Conservation (phyloP, 2,797 vertebrate genomes). For the Brotula barbata region DNA sequence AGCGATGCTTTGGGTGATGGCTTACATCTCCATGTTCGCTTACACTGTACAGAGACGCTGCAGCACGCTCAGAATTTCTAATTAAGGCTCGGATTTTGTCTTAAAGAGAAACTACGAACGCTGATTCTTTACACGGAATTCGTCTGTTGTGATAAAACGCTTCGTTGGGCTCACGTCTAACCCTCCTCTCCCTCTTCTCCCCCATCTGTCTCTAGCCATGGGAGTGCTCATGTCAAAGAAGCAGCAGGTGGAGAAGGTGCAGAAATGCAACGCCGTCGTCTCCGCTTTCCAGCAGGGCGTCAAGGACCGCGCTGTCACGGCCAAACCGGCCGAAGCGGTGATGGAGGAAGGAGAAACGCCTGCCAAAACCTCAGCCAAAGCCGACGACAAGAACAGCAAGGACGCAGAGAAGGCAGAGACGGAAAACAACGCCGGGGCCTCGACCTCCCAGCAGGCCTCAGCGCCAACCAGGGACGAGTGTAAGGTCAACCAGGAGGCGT, state of each 20-base stretch:
- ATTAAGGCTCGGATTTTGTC: not conserved
- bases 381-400: slow-evolving; percentile 72
- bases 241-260: slow-evolving; percentile 98
- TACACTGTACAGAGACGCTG: not conserved
- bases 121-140: not conserved
- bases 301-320: slow-evolving; percentile 78
- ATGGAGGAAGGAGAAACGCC: slow-evolving; percentile 74
- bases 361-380: slow-evolving; percentile 69
- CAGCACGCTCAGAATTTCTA: not conserved
- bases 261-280: slow-evolving; percentile 93
- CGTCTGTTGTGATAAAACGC: not conserved
- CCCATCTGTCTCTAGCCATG: slow-evolving; percentile 80
- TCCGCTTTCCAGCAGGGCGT: slow-evolving; percentile 92
- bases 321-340: slow-evolving; percentile 72
- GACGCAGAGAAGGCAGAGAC: slow-evolving; percentile 72
- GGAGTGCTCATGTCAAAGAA: slow-evolving; percentile 92
- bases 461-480: slow-evolving; percentile 72
- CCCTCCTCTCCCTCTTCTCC: slow-evolving; percentile 22
- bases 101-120: not conserved
- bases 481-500: slow-evolving; percentile 84
- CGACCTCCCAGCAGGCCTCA: slow-evolving; percentile 67
- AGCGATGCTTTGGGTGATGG: not conserved
- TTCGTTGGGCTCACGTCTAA: slow-evolving; percentile 7
- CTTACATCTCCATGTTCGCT: not conserved
- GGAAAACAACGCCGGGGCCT: slow-evolving; percentile 68